Base-by-base conservation (phyloP, 2,888 invertebrate species). In the Diloba caeruleocephala region DNA sequence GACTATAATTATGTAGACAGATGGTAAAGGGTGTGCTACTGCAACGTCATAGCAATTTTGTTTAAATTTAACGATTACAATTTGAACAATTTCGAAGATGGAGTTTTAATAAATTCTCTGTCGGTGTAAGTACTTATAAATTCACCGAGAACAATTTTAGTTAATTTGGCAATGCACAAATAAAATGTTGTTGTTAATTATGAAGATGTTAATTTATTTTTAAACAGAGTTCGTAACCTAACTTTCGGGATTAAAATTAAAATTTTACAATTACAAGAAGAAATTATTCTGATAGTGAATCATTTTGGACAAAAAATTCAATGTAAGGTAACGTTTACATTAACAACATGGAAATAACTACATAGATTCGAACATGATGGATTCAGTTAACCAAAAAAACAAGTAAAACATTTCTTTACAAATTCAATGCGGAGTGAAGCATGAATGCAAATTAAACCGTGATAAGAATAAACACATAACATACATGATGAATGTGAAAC, bases 361-460 rank as follows among this genome's bases (percentile, higher is more conserved):
- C 0, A 33, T 4, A 0, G 1, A 12, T 12, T 37, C 25, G 31
- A 15, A 19, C 31, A 39, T n/a, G 19, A 8, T 41, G 43, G 17
- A 51, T 45, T 31, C 9, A 43, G 21, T 29, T 33, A 33, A 10
- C 37, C 26, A 38, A 44, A 65, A 68, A 70, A 48, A 45, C 15
- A 26, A 6, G 25, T 13, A 15, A 41, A 51, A 37, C 14, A 42
- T 64, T 61, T 57, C 45, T 54, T 53, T 32, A 48, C 54, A 58
- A 54, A 63, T 41, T 49, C 57, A 39, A 34, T 19, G 54, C 58
- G 28, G 36, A 25, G 42, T 56, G 54, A 61, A 42, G 46, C 31
- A 15, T 59, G 68, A 60, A 72, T 71, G 62, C 45, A 62, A 74
- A 73, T 62, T 14, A 44, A 19, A 14, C 25, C 71, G 71, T 73